Base-by-base conservation (phyloP, 1,140 invertebrate species). In the Rhizoglyphus robini region DNA sequence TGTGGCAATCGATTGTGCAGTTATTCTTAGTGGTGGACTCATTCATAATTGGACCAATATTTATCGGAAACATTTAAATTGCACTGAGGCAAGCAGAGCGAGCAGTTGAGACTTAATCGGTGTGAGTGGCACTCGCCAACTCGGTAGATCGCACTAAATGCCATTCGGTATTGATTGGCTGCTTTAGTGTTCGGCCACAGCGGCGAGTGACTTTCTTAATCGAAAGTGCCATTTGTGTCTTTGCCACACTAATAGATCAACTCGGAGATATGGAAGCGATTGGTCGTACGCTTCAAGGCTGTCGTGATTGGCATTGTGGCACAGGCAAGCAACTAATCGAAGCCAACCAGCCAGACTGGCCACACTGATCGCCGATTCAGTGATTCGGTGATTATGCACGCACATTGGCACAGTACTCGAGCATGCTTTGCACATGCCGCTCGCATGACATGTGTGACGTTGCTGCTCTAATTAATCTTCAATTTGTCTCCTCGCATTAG, bases 401-500 rank as follows among this genome's bases (percentile, higher is more conserved):
- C 51, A 54, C 51, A 54, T 32, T n/a, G n/a, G n/a, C 41, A 46
- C 41, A 46, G 15, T 15, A 46, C 41, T 46, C 41, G 23, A 15
- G 23, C 15, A 46, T 23, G n/a, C n/a, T n/a, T n/a, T n/a, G 51
- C 51, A 54, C 51, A 54, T 32, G 31, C 51, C 51, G 51, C 31
- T 54, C 23, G 8, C 51, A 54, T 54, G 51, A 54, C 51, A 20
- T 54, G 51, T 54, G 51, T 54, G 41, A 46, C 41, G 41, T 46
- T 23, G 41, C 23, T 46, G 51, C 31, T 8, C 20, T 54, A 54
- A 54, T 54, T 54, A 54, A 54, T 54, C 51, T 54, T 54, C 51
- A 54, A 54, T 54, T 54, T 54, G 51, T 54, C 51, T 54, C 8
- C 51, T 54, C 51, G 8, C 51, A 54, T 54, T 54, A 54, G 20